Evolutionary conservation across 2,797 vertebrate species (phyloP), one percentile per base, ranked within the genome.

Genomic region (Pipistrellus pygmaeus): DNA sequence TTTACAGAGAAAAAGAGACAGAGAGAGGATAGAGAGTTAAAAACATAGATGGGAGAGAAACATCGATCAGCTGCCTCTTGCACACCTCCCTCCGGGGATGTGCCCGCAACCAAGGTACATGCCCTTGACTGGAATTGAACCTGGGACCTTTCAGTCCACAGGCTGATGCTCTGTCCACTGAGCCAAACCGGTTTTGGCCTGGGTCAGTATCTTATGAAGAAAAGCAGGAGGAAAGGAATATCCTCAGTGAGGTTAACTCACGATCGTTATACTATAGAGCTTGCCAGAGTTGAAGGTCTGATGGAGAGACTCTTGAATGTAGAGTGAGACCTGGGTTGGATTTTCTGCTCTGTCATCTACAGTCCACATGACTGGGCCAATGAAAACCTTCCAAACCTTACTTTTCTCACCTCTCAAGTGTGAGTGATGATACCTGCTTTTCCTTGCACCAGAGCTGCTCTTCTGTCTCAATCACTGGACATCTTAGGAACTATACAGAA

Each of bases 381-480:
- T 76, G 38, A 62, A 46, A 96, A 78, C 8, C 38, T 90, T 66
- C 80, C 10, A 44, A 41, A 35, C 23, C 15, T 92, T 85, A 57
- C 62, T 73, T 93, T 95, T 90, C 82, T 94, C 64, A 88, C 41
- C n/a, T 69, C 30, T 44, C 53, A 55, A 88, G 46, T 95, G 11
- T 11, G 13, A 71, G 4, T 80, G 75, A 81, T 80, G 85, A 76
- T 90, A 84, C 23, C 69, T 92, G 64, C n/a, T 94, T 83, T 88
- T 48, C 14, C 41, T 93, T 97, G 75, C 8, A 18, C 88, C 72
- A 87, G 55, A 91, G 68, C 60, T 62, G 4, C 60, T 88, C 80
- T 90, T 84, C 35, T 90, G 9, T 91, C 51, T 85, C 78, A 89
- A 57, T 88, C 64, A 32, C 17, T 80, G 88, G 94, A 46, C 32